These are phyloP conservation scores for Cerceris rybyensis DNA, from an alignment of 2,888 invertebrate species.

Conservation along the genomic window DNA sequence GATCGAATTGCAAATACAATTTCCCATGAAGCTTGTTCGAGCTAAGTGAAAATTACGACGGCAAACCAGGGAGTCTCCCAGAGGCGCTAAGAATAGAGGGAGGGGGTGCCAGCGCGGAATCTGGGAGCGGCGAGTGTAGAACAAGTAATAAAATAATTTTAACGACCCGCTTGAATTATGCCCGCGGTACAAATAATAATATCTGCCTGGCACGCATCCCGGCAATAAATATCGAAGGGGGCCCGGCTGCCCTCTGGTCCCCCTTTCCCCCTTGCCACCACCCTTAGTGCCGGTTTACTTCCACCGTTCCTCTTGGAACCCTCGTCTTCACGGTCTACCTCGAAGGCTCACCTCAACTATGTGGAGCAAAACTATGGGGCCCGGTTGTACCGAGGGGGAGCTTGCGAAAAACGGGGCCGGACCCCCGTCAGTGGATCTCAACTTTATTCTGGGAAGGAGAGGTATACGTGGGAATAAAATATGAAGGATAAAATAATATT, in stretches of 20 bases:
- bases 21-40: background rate
- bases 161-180: conserved; percentile 80
- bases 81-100: conserved; percentile 5
- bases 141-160: conserved; percentile 80
- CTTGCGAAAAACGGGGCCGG: conserved; percentile 64
- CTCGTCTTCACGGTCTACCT: conserved; percentile 61
- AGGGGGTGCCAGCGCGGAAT: conserved; percentile 55
- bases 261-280: conserved; percentile 12
- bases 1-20: background rate
- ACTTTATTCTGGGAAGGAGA: conserved; percentile 5
- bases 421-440: conserved; percentile 60
- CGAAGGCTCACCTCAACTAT: conserved; percentile 63
- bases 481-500: too few relatives aligned
- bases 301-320: conserved; percentile 53
- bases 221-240: conserved; percentile 76
- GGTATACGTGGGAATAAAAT: conserved; percentile 60
- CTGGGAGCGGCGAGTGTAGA: conserved; percentile 69
- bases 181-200: conserved; percentile 78
- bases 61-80: conserved; percentile 8
- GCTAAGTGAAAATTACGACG: conserved; percentile 8
- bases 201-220: conserved; percentile 75
- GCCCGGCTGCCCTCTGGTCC: conserved; percentile 41
- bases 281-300: conserved; percentile 31
- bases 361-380: conserved; percentile 61
- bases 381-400: conserved; percentile 49